A percentile compares a stretch with the other conserved stretches of the same genome.
phyloP scores from a whole-genome alignment of 2,888 invertebrate genomes.

The Abrostola triplasia region DNA sequence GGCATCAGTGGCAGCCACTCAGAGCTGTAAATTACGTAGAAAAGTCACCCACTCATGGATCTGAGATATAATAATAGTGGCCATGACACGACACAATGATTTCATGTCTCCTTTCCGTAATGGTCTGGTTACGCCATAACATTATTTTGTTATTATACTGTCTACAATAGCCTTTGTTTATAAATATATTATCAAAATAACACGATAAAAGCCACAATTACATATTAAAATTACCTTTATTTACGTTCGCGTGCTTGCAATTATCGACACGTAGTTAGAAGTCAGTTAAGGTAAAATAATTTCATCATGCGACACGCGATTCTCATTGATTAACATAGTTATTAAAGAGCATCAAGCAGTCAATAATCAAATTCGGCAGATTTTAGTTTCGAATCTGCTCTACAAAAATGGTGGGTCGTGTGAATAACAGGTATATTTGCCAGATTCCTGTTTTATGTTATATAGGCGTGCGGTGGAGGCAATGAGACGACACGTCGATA shows the following conservation, averaged over 20 bases:
- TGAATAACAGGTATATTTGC: slow-evolving; percentile 60
- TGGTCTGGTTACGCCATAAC: slow-evolving; percentile 52
- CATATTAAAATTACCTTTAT: slow-evolving; percentile 27
- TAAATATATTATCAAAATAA: slow-evolving; percentile 18
- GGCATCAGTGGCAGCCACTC: slow-evolving; percentile 65
- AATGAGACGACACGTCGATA: slow-evolving; percentile 58
- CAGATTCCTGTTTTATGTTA: slow-evolving; percentile 53
- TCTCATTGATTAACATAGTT: slow-evolving; percentile 2
- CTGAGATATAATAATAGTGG: slow-evolving; percentile 44
- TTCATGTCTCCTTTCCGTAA: slow-evolving; percentile 50
- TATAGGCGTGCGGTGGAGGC: slow-evolving; percentile 38
- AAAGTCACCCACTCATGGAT: slow-evolving; percentile 57
- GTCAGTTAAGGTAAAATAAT: slow-evolving; percentile 37
- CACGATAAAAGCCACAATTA: slow-evolving; percentile 20
- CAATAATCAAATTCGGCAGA: slow-evolving; percentile 28
- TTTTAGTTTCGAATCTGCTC: slow-evolving; percentile 40
- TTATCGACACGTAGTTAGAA: slow-evolving; percentile 42
- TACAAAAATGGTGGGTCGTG: slow-evolving; percentile 44
- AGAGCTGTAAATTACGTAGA: slow-evolving; percentile 63
- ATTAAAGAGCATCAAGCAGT: slow-evolving; percentile 17
- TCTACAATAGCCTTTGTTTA: slow-evolving; percentile 36
- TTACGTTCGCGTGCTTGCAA: slow-evolving; percentile 39
- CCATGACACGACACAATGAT: slow-evolving; percentile 57
- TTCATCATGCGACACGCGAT: slow-evolving; percentile 33
- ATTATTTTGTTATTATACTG: slow-evolving; percentile 44